Evolutionary conservation across 2,113 vertebrate genomes (phyloP), one percentile per base, ranked within the genome.

Genomic region (Heterotis niloticus): DNA sequence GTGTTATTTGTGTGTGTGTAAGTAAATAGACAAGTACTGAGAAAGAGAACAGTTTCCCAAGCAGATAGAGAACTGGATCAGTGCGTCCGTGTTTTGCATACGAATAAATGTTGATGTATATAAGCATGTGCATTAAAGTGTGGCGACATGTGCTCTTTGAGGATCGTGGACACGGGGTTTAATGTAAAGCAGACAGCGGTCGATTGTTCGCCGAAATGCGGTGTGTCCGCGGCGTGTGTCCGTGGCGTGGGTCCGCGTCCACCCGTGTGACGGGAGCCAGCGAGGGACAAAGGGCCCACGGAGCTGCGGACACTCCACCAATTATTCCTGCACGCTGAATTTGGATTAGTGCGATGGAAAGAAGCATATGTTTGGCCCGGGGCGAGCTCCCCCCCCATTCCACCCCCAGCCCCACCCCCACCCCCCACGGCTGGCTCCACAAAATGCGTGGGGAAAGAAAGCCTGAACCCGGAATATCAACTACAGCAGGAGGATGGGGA

Each of bases 271-370:
- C 95, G 95, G 95, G 95, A 97, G 95, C 95, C 95, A 96, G 94
- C 92, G 92, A 96, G 96, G 96, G 97, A 97, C 97, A 99, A 97
- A 98, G 96, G 34, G 95, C 90, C 93, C 90, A 93, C 92, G 94
- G 94, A 98, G 94, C 95, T 95, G 93, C 94, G 97, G 96, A 95
- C 97, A 97, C 96, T 98, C 94, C 93, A 96, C 96, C 96, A 98
- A 98, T 99, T 98, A 98, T 95, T 96, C 94, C 95, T 98, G 95
- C 94, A 95, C 94, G 95, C 95, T 96, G 96, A 98, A 98, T 97
- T 97, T 97, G 97, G 96, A 98, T 99, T 99, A 98, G 96, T 93
- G 95, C 96, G 91, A 96, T 98, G 96, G 96, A 98, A 97, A 97
- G 96, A 96, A 99, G 96, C 97, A 99, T 99, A 98, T 99, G 96